These are phyloP conservation scores for Cybosia mesomella DNA, from an alignment of 2,888 invertebrate species.

Conservation along the genomic window DNA sequence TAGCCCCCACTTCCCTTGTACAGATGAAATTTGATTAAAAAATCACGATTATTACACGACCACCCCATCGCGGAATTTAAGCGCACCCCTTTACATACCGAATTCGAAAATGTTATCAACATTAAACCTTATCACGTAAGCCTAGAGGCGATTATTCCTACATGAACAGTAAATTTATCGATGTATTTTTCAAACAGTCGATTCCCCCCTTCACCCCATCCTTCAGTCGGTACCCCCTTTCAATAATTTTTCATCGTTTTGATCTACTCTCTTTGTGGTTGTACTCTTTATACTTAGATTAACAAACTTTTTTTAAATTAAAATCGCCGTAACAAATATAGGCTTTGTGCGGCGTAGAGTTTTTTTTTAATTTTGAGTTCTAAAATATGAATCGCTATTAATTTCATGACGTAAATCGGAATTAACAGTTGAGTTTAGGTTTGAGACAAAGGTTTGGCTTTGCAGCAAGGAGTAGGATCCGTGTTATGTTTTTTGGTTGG, in stretches of 20 bases:
- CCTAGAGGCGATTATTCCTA: constrained; percentile 39
- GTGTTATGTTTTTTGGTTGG: background rate
- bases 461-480: background rate
- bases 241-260: constrained; percentile 87
- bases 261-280: constrained; percentile 84
- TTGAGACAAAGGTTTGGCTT: background rate
- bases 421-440: background rate
- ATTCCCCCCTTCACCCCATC: constrained; percentile 70
- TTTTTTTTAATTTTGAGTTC: constrained; percentile 54
- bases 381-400: constrained; percentile 17
- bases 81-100: constrained; percentile 48
- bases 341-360: constrained; percentile 59
- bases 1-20: constrained; percentile 85
- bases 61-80: constrained; percentile 75
- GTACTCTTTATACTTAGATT: constrained; percentile 83
- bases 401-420: constrained; percentile 8
- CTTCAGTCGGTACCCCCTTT: constrained; percentile 77
- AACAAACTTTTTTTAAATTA: constrained; percentile 85
- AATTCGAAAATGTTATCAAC: constrained; percentile 31
- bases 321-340: constrained; percentile 79
- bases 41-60: constrained; percentile 87
- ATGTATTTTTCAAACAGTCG: constrained; percentile 78
- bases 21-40: constrained; percentile 88
- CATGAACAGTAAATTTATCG: constrained; percentile 53
- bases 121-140: constrained; percentile 35